Evolutionary conservation across 1,140 invertebrate species (phyloP).

Genomic region (Rhagoletis pomonella): DNA sequence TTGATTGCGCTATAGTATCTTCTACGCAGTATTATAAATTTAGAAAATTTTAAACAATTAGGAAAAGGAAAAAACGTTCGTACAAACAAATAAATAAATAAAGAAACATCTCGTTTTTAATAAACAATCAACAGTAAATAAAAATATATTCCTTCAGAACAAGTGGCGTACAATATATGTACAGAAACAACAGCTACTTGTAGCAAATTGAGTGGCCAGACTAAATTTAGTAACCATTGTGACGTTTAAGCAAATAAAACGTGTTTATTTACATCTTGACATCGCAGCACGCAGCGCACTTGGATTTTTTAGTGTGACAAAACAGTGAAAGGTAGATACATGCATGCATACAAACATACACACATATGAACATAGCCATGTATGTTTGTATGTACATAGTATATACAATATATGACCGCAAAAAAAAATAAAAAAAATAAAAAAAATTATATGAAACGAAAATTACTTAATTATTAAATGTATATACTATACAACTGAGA

Average conservation of each 20-base stretch:
- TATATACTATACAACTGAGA: no score
- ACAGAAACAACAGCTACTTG: neutral
- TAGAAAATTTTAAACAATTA: neutral
- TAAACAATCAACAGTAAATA: neutral
- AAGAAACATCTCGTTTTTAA: neutral
- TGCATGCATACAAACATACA: no score
- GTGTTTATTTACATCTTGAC: constrained; percentile 9
- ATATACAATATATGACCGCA: no score
- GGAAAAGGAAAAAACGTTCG: neutral
- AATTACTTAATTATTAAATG: no score
- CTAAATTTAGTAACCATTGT: constrained; percentile 18
- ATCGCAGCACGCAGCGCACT: neutral
- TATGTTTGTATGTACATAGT: no score
- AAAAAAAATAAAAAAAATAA: no score
- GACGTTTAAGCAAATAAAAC: neutral
- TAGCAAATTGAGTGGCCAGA: constrained; percentile 2
- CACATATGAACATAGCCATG: no score
- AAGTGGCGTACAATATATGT: no score
- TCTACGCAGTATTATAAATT: constrained; percentile 46
- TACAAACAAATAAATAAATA: neutral
- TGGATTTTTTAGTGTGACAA: neutral
- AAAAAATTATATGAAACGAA: no score
- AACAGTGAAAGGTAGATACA: neutral
- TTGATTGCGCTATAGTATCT: neutral
- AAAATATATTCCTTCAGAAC: neutral